A percentile compares a stretch with the other conserved stretches of the same genome.
Conservation (phyloP, 2,113 vertebrate species). For the Murina feae region DNA sequence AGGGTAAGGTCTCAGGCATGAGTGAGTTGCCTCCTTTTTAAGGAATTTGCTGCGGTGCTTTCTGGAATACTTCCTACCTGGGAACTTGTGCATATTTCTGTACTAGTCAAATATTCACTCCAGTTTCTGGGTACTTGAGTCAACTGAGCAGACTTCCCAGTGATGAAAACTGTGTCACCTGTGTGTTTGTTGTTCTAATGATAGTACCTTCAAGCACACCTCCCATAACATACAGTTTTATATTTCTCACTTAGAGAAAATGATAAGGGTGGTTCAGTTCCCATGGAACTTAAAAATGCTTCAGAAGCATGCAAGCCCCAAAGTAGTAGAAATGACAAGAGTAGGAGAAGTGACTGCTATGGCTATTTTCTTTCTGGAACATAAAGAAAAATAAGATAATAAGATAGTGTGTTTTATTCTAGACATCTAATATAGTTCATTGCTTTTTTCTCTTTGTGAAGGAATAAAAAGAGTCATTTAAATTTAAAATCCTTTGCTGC, state of each 20-base stretch:
- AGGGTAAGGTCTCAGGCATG: not conserved
- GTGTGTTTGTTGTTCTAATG: not conserved
- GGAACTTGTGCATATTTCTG: not conserved
- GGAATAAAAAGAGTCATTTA: not conserved
- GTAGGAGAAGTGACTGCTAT: not conserved
- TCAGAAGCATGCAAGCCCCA: not conserved
- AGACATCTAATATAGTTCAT: not conserved
- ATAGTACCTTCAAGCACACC: not conserved
- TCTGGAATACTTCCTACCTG: not conserved
- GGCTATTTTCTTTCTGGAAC: not conserved
- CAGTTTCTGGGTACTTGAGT: not conserved
- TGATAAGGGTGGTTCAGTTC: not conserved
- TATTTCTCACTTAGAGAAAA: not conserved
- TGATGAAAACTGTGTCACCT: not conserved
- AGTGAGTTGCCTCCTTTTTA: not conserved
- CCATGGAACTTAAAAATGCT: not conserved
- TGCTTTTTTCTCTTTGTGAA: not conserved
- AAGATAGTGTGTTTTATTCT: not conserved
- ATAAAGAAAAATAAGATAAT: not conserved
- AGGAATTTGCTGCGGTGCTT: not conserved
- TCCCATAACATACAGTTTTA: not conserved
- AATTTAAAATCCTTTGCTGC: not conserved
- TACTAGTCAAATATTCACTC: not conserved
- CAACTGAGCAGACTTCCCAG: not conserved
- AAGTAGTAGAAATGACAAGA: not conserved